A percentile compares a stretch with the other conserved stretches of the same genome.
phyloP scores from a whole-genome alignment of 2,797 vertebrate genomes.

The Pseudomugil tenellus region DNA sequence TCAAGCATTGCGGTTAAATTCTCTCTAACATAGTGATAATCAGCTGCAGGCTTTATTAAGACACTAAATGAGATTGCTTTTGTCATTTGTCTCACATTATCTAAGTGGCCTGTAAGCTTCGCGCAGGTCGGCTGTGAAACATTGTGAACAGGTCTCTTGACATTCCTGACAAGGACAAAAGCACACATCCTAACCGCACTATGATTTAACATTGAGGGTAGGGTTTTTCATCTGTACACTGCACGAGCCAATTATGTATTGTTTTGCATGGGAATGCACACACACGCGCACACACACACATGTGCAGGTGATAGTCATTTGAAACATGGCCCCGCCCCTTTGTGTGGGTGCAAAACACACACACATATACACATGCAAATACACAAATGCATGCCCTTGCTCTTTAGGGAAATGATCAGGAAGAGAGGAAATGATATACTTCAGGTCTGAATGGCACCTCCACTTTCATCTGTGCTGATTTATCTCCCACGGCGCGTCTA shows the following conservation, averaged over 20 bases:
- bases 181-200: conserved; percentile 15
- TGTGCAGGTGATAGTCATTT: conserved; percentile 17
- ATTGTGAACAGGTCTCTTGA: conserved; percentile 34
- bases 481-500: conserved; percentile 43
- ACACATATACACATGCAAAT: background rate
- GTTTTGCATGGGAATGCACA: conserved; percentile 35
- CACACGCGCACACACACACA: conserved; percentile 18
- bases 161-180: conserved; percentile 46
- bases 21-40: conserved; percentile 10
- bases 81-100: conserved; percentile 45
- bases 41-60: conserved; percentile 42
- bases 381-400: background rate
- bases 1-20: conserved; percentile 45
- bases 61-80: conserved; percentile 42
- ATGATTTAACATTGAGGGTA: conserved; percentile 47
- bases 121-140: conserved; percentile 10
- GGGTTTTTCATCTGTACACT: conserved; percentile 18
- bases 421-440: conserved; percentile 48
- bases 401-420: conserved; percentile 59
- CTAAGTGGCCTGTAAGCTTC: conserved; percentile 6
- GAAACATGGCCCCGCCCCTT: conserved; percentile 5
- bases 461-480: conserved; percentile 59
- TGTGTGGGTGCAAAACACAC: background rate
- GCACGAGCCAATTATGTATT: conserved; percentile 53
- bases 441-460: conserved; percentile 43